These are phyloP conservation scores for Spatula versicolor DNA, from an alignment of 2,797 vertebrate species.

Conservation along the genomic window DNA sequence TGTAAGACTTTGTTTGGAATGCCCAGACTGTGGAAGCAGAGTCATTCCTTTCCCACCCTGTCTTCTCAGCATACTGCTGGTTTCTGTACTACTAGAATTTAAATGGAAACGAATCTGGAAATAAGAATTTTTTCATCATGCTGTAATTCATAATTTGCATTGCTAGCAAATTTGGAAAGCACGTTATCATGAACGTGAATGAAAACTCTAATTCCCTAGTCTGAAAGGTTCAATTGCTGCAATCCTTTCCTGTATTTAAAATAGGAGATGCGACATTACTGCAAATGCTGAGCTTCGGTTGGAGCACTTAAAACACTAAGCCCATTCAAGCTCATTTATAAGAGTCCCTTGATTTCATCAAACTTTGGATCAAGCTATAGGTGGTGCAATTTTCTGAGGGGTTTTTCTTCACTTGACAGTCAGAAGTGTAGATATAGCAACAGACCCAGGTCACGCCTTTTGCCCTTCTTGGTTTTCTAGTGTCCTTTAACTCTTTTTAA, in stretches of 20 bases:
- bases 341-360: not conserved
- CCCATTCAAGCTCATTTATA: not conserved
- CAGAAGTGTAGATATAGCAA: slow-evolving; percentile 24
- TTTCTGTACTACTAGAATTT: not conserved
- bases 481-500: not conserved
- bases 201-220: not conserved
- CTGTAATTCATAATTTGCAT: slow-evolving; percentile 32
- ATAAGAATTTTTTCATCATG: not conserved
- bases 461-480: not conserved
- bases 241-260: not conserved
- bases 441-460: not conserved
- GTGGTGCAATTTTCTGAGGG: not conserved
- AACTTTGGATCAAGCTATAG: not conserved
- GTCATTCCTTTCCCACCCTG: not conserved
- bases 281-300: not conserved
- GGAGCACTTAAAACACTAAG: slow-evolving; percentile 23
- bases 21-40: not conserved
- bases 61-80: not conserved
- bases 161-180: slow-evolving; percentile 5
- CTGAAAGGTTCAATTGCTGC: not conserved
- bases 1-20: not conserved
- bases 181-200: not conserved
- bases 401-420: not conserved
- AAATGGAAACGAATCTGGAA: not conserved
- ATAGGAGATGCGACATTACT: not conserved